Evolutionary conservation across 2,113 vertebrate genomes (phyloP).

Genomic region (Pseudorasbora parva): DNA sequence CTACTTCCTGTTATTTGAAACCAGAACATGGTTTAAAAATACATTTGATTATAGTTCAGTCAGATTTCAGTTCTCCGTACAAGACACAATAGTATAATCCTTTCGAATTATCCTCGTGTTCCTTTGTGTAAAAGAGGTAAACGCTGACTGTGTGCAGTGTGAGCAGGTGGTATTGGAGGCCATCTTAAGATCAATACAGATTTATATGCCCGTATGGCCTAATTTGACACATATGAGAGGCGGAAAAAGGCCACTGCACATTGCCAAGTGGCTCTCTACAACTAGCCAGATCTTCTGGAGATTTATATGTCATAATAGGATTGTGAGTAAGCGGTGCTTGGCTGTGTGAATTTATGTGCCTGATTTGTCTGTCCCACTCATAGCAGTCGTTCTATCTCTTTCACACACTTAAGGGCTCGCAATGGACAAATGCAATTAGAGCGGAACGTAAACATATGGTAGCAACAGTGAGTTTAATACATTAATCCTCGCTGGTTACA

Average conservation of each 20-base stretch:
- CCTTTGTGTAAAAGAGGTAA: neutral
- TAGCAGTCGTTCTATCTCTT: slow-evolving; percentile 39
- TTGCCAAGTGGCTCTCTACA: slow-evolving; percentile 35
- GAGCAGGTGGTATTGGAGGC: slow-evolving; percentile 25
- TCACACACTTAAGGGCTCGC: slow-evolving; percentile 49
- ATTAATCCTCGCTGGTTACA: slow-evolving; percentile 16
- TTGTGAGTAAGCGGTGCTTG: slow-evolving; percentile 57
- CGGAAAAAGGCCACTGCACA: slow-evolving; percentile 32
- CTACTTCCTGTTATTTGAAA: slow-evolving; percentile 4
- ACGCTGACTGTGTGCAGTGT: neutral
- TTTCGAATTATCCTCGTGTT: neutral
- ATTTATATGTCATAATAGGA: slow-evolving; percentile 59
- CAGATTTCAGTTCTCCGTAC: slow-evolving; percentile 3
- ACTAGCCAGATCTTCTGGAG: slow-evolving; percentile 50
- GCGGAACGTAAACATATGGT: slow-evolving; percentile 54
- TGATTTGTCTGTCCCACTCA: slow-evolving; percentile 47
- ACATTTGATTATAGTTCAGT: neutral
- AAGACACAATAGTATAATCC: slow-evolving; percentile 1
- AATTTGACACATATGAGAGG: slow-evolving; percentile 40
- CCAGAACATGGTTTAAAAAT: slow-evolving; percentile 6
- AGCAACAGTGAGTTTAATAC: slow-evolving; percentile 27
- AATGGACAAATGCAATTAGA: slow-evolving; percentile 51
- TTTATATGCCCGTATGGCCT: slow-evolving; percentile 26
- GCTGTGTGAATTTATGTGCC: slow-evolving; percentile 50
- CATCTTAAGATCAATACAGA: slow-evolving; percentile 38